Conservation (phyloP, 2,797 vertebrate genomes). For the Myripristis jacobus region DNA sequence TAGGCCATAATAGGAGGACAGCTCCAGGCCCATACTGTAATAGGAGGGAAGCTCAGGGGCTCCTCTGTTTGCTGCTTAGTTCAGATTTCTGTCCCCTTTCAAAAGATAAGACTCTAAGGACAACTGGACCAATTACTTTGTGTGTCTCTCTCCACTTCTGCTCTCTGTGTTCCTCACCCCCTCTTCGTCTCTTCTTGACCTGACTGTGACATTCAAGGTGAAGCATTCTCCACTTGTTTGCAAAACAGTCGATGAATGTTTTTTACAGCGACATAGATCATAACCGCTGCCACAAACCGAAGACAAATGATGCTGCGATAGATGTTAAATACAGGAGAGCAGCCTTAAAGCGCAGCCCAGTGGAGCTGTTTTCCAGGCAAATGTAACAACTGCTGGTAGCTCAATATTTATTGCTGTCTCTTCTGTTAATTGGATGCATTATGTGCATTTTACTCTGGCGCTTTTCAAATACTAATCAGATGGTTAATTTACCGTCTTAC, state of each 20-base stretch:
- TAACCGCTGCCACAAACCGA: not conserved
- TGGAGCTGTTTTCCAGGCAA: conserved; percentile 38
- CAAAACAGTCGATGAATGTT: conserved; percentile 25
- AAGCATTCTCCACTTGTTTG: conserved; percentile 23
- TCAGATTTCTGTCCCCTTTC: conserved; percentile 66
- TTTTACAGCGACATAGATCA: conserved; percentile 14
- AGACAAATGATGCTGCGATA: conserved; percentile 25
- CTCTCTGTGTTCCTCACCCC: conserved; percentile 13
- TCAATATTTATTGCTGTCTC: conserved; percentile 56
- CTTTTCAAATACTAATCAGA: conserved; percentile 77
- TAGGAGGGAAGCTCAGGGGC: conserved; percentile 50
- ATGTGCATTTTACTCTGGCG: conserved; percentile 62
- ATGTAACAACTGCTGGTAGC: conserved; percentile 54
- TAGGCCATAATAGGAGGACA: conserved; percentile 56
- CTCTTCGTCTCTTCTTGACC: conserved; percentile 39
- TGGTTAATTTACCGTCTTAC: conserved; percentile 69
- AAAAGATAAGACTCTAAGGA: conserved; percentile 61
- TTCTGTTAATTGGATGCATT: conserved; percentile 67
- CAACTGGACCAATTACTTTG: conserved; percentile 60
- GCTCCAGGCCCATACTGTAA: conserved; percentile 46
- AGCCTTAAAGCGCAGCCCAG: conserved; percentile 15
- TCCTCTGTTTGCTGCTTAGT: conserved; percentile 45
- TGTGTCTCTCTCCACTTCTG: conserved; percentile 25
- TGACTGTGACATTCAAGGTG: conserved; percentile 37
- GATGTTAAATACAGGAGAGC: conserved; percentile 3